Evolutionary conservation across 2,113 vertebrate species (phyloP).

Genomic region (Lamprologus tigripictilis): DNA sequence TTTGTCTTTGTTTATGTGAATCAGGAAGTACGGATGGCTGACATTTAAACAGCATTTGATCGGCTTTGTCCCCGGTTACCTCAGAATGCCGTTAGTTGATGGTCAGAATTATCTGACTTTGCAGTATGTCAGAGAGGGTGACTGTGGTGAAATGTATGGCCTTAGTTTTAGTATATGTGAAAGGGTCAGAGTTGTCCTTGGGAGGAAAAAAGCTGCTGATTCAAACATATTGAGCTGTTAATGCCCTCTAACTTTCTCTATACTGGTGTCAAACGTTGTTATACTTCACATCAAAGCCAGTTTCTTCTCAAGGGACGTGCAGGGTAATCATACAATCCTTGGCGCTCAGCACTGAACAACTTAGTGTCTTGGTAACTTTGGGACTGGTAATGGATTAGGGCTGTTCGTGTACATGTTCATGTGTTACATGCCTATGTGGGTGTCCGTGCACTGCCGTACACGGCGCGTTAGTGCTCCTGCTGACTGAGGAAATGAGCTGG

Average conservation of each 20-base stretch:
- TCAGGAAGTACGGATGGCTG: slow-evolving; percentile 45
- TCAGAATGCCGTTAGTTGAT: slow-evolving; percentile 5
- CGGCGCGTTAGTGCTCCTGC: slow-evolving; percentile 53
- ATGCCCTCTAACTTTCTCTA: slow-evolving; percentile 28
- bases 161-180: slow-evolving; percentile 29
- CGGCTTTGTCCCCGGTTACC: slow-evolving; percentile 31
- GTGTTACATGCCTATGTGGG: slow-evolving; percentile 53
- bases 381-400: slow-evolving; percentile 24
- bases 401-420: slow-evolving; percentile 43
- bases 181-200: slow-evolving; percentile 45
- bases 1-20: slow-evolving; percentile 66
- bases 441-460: slow-evolving; percentile 41
- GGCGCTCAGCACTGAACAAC: background rate
- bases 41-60: slow-evolving; percentile 57
- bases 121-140: slow-evolving; percentile 32
- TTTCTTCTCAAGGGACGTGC: background rate
- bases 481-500: slow-evolving; percentile 67
- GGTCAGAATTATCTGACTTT: slow-evolving; percentile 44
- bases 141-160: background rate
- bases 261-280: slow-evolving; percentile 32
- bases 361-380: background rate
- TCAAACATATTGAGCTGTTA: slow-evolving; percentile 43
- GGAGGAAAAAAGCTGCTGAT: slow-evolving; percentile 35
- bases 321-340: background rate
- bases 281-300: slow-evolving; percentile 24